Percentiles rank a stretch among this genome's conserved stretches.
These are phyloP conservation scores for Epizoanthus scotinus DNA, from an alignment of 92 coral and sea anemone species.

Conservation along the genomic window DNA sequence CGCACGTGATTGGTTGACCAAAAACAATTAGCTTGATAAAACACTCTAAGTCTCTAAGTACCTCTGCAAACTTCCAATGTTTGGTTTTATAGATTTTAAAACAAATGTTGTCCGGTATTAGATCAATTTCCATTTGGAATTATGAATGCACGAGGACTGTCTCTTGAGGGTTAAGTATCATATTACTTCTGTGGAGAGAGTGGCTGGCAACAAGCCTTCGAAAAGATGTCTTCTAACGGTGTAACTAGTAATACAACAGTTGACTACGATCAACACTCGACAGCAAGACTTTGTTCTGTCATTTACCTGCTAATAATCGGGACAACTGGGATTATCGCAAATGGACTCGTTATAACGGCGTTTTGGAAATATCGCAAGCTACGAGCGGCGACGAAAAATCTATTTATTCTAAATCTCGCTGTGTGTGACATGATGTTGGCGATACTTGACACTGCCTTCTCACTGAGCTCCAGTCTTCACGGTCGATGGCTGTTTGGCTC, in stretches of 20 bases:
- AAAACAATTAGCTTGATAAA: slow-evolving; percentile 22
- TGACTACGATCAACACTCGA: neutral
- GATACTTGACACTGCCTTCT: slow-evolving; percentile 65
- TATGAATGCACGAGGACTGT: neutral
- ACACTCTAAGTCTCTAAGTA: slow-evolving; percentile 2
- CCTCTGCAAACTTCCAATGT: slow-evolving; percentile 7
- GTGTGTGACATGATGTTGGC: slow-evolving; percentile 85
- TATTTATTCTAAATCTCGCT: slow-evolving; percentile 88
- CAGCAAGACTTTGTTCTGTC: slow-evolving; percentile 62
- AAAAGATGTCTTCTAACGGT: slow-evolving; percentile 22
- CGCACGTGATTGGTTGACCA: slow-evolving; percentile 10
- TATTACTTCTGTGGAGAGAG: neutral
- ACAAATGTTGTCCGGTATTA: neutral
- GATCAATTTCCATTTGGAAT: neutral
- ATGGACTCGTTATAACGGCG: slow-evolving; percentile 75
- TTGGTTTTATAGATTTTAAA: neutral
- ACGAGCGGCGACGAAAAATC: slow-evolving; percentile 82
- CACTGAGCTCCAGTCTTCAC: slow-evolving; percentile 63
- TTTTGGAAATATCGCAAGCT: slow-evolving; percentile 80
- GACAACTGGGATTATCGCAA: slow-evolving; percentile 71
- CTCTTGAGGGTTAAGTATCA: neutral
- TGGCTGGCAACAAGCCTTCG: neutral
- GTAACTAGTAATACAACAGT: neutral
- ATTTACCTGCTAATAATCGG: slow-evolving; percentile 72
- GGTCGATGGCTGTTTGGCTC: slow-evolving; percentile 77